A percentile compares a stretch with the other conserved stretches of the same genome.
Evolutionary conservation across 1,140 invertebrate species (phyloP).

Genomic region (Zaprionus ornatus): DNA sequence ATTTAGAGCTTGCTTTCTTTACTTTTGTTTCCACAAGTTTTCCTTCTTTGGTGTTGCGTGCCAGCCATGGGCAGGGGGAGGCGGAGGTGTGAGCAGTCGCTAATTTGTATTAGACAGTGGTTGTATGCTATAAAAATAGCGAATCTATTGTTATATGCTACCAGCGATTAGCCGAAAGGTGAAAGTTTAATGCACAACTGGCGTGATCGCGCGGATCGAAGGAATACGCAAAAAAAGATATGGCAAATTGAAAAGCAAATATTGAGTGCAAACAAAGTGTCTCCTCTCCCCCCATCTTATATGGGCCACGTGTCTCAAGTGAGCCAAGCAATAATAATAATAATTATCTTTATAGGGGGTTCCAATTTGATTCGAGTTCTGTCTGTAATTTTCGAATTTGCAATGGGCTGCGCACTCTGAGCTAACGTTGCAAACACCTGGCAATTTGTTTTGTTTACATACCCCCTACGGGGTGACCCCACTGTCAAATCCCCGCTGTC

Average conservation of each 20-base stretch:
- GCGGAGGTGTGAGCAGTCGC: conserved; percentile 16
- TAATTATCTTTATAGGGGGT: neutral
- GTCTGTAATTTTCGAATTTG: conserved; percentile 36
- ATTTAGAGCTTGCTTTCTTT: conserved; percentile 44
- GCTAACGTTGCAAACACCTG: conserved; percentile 16
- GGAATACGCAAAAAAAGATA: conserved; percentile 25
- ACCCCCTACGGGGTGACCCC: neutral
- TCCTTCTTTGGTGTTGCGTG: conserved; percentile 38
- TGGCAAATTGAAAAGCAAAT: conserved; percentile 13
- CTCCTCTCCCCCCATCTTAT: no score
- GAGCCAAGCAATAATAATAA: conserved; percentile 30
- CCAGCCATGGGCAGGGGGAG: neutral
- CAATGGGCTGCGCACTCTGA: neutral
- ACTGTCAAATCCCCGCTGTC: neutral
- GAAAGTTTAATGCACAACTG: conserved; percentile 77
- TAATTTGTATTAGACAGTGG: conserved; percentile 26
- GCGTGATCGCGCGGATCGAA: conserved; percentile 47
- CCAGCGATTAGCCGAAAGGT: conserved; percentile 57
- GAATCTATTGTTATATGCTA: conserved; percentile 41
- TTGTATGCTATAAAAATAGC: conserved; percentile 50
- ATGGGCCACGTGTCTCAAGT: neutral
- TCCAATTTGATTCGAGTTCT: conserved; percentile 19
- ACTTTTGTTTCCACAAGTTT: conserved; percentile 60
- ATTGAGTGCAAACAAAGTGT: neutral
- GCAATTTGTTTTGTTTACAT: conserved; percentile 27